Base-by-base conservation (phyloP, 2,113 vertebrate species). In the Hemibagrus wyckioides region DNA sequence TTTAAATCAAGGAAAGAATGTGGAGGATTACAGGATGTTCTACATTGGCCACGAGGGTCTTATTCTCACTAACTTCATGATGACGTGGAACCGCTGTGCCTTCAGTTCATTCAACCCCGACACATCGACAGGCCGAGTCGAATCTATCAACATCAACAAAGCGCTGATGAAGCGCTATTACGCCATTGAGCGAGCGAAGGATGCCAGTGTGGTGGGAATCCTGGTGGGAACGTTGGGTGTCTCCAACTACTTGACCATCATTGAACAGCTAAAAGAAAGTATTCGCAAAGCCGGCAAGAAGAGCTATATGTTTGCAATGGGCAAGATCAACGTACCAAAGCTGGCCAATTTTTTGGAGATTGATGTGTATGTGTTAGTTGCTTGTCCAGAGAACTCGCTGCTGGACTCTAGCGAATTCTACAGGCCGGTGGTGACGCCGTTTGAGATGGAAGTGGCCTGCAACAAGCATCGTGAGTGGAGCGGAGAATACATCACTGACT, bases 271-370 rank as follows among this genome's bases (percentile, higher is more conserved):
- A 61, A 96, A 95, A 77, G 92, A 94, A 56, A 92, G 95, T 6
- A 93, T 98, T 84, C 85, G 5, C 82, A 92, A 90, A 23, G 97
- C 97, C 0, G 97, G 97, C 44, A 99, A 99, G 92, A 97, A 96
- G 90, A 97, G 96, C 94, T 99, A 99, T 75, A 95, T 96, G 0
- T 95, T 99, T 85, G 96, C 97, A 0, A 94, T 99, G 94, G 98
- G 98, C 11, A 98, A 97, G 83, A 94, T 96, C 0, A 99, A 97
- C 2, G 97, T 98, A 0, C 93, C 97, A 71, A 99, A 99, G 85
- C 94, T 99, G 21, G 98, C 98, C 63, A 99, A 99, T 93, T 99
- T 99, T 89, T 92, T 94, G 0, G 99, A 99, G 89, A 95, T 99
- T 77, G 99, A 99, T 83, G 83, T 99, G 69, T 99, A 97, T 0